Conservation (phyloP, 2,113 vertebrate genomes). For the Muscicapa adusta region DNA sequence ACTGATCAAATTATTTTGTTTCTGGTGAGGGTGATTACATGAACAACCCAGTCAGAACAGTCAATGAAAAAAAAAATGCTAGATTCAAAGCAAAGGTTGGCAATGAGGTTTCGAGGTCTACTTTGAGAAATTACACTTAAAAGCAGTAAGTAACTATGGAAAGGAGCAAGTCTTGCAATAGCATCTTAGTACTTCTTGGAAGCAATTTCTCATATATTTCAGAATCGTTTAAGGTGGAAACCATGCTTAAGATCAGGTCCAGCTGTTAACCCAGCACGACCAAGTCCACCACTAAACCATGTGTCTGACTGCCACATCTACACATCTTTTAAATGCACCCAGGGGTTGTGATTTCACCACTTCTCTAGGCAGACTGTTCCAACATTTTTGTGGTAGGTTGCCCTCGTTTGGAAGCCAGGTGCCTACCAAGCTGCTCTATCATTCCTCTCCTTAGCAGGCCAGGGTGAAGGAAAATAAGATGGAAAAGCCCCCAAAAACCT, state of each 20-base stretch:
- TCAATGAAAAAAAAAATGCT: neutral
- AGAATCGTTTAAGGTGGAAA: neutral
- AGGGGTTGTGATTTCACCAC: neutral
- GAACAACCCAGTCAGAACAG: neutral
- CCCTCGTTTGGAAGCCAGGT: neutral
- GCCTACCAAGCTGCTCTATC: neutral
- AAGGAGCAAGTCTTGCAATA: neutral
- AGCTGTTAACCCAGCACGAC: fast-evolving
- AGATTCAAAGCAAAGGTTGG: neutral
- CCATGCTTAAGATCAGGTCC: fast-evolving
- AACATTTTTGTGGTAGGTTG: neutral
- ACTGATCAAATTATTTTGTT: neutral
- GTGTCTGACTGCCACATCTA: neutral
- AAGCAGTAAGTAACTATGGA: neutral
- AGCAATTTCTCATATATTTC: neutral
- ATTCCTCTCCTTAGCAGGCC: neutral
- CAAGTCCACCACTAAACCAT: neutral
- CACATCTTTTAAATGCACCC: neutral
- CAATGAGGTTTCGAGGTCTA: neutral
- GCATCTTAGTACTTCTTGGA: neutral
- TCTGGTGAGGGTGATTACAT: neutral
- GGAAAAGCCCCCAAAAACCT: too few species aligned
- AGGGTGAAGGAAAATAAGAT: neutral
- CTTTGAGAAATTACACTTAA: neutral
- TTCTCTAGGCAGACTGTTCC: neutral